phyloP scores from a whole-genome alignment of 2,113 vertebrate species.

The Mus musculus region GRCm39 chr2:170634001-170634500 shows the following conservation, averaged over 20 bases:
- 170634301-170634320: fast-evolving
- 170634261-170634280: background rate
- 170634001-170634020: background rate
- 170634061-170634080: background rate
- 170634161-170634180: background rate
- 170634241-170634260: background rate
- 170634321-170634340: background rate
- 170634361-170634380: background rate
- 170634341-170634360: fast-evolving
- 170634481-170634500: background rate
- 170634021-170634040: background rate
- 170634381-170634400: background rate
- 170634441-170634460: fast-evolving
- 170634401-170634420: too few species aligned
- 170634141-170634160: background rate
- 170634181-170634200: background rate
- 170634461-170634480: background rate
- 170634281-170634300: background rate
- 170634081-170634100: background rate
- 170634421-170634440: fast-evolving
- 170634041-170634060: conserved; percentile 30
- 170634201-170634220: background rate
- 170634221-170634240: background rate
- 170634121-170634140: conserved; percentile 36
- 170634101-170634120: conserved; percentile 47